Percentiles rank a stretch among this genome's conserved stretches.
Evolutionary conservation across 2,113 vertebrate species (phyloP).

Genomic region (Orycteropus afer): DNA sequence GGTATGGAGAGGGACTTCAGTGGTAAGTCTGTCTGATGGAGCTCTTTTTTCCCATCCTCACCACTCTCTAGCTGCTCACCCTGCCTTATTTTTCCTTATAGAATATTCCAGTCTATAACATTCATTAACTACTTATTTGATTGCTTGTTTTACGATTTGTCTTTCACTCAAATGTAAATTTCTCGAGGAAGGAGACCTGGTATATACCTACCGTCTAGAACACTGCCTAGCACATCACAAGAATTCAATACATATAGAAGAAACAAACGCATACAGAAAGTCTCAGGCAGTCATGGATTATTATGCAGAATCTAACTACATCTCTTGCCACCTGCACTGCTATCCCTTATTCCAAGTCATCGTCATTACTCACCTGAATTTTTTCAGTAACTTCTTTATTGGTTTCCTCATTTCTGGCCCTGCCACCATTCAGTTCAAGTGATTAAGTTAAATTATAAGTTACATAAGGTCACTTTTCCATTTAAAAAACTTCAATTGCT

Average conservation of each 20-base stretch:
- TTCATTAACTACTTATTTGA: not conserved
- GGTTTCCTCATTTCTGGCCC: not conserved
- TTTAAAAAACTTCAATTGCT: not conserved
- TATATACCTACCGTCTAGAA: not conserved
- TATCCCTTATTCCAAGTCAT: conserved; percentile 15
- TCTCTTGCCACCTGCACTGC: not conserved
- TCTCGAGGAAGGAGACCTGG: not conserved
- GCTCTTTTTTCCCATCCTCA: not conserved
- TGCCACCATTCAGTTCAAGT: not conserved
- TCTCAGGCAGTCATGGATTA: not conserved
- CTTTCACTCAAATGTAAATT: not conserved
- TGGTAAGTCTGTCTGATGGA: not conserved
- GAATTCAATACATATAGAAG: not conserved
- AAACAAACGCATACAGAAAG: not conserved
- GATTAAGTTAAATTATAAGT: conserved; percentile 25
- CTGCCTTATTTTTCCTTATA: conserved; percentile 10
- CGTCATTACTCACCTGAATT: not conserved
- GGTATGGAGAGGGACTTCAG: not conserved
- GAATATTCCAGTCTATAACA: not conserved
- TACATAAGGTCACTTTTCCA: not conserved
- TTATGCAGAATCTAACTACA: not conserved
- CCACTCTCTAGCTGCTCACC: not conserved
- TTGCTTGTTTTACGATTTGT: not conserved
- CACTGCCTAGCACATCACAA: not conserved
- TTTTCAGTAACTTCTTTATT: conserved; percentile 4